Evolutionary conservation across 2,888 invertebrate species (phyloP).

Genomic region (Chouioia cunea): DNA sequence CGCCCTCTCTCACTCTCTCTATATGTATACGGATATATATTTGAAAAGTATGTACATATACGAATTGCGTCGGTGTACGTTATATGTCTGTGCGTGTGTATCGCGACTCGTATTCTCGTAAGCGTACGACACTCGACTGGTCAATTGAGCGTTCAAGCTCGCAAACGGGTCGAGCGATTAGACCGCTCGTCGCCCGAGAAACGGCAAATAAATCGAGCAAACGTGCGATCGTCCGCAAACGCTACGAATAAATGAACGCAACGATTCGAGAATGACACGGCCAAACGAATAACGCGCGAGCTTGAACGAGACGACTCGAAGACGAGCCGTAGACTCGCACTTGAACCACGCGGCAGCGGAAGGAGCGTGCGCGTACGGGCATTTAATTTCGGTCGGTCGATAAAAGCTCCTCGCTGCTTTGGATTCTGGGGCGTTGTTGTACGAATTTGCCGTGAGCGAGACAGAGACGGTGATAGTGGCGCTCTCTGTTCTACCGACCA

Average conservation of each 20-base stretch:
- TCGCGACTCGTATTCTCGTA: background rate
- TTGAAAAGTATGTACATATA: too few relatives aligned
- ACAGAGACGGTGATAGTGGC: slow-evolving; percentile 12
- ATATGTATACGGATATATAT: too few relatives aligned
- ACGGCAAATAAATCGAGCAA: background rate
- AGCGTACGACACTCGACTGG: slow-evolving; percentile 9
- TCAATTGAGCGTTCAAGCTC: background rate
- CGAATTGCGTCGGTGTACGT: too few relatives aligned
- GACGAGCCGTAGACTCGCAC: slow-evolving; percentile 2
- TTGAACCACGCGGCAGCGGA: slow-evolving; percentile 15
- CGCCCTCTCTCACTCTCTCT: too few relatives aligned
- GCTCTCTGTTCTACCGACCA: too few relatives aligned
- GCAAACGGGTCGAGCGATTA: slow-evolving; percentile 18
- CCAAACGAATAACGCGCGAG: background rate
- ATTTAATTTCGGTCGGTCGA: slow-evolving; percentile 67
- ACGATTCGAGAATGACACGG: background rate
- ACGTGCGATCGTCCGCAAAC: background rate
- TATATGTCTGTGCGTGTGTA: too few relatives aligned
- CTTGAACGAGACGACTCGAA: background rate
- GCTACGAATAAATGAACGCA: slow-evolving; percentile 20
- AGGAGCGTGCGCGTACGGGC: slow-evolving; percentile 46
- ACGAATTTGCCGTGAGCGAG: slow-evolving; percentile 53
- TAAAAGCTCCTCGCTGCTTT: slow-evolving; percentile 57
- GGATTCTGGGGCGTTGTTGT: slow-evolving; percentile 49
- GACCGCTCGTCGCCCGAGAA: background rate